Evolutionary conservation across 2,113 vertebrate species (phyloP).

Genomic region (zebrafish (Danio rerio)): GRCz12tu NC_133181.1:12683001-12683500

Average conservation of each 20-base stretch:
- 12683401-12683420: conserved; percentile 33
- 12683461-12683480: conserved; percentile 43
- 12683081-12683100: conserved; percentile 51
- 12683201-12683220: conserved; percentile 4
- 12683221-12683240: conserved; percentile 46
- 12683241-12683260: conserved; percentile 21
- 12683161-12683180: conserved; percentile 3
- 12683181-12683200: neutral
- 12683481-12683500: conserved; percentile 27
- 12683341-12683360: conserved; percentile 26
- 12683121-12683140: conserved; percentile 20
- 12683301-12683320: neutral
- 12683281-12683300: neutral
- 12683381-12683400: conserved; percentile 25
- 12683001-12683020: conserved; percentile 38
- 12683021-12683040: conserved; percentile 46
- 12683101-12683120: conserved; percentile 42
- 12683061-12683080: conserved; percentile 49
- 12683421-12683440: conserved; percentile 55
- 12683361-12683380: conserved; percentile 38
- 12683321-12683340: neutral
- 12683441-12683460: conserved; percentile 32
- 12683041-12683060: conserved; percentile 31
- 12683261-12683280: neutral
- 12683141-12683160: neutral